A percentile compares a stretch with the other conserved stretches of the same genome.
These are phyloP conservation scores for Halcyon senegalensis DNA, from an alignment of 2,113 vertebrate genomes.

Conservation along the genomic window DNA sequence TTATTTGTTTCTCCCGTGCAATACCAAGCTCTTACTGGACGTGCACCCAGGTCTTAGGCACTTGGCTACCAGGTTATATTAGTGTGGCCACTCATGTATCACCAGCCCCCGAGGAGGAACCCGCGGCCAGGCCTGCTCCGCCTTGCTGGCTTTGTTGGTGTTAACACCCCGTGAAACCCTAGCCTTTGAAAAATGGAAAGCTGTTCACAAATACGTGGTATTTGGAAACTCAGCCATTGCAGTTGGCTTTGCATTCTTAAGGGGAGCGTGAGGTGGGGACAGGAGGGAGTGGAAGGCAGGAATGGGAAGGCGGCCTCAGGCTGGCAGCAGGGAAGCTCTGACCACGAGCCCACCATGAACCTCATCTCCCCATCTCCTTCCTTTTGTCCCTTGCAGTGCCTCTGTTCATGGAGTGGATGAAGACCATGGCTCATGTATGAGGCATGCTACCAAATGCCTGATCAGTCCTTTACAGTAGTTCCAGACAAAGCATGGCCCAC, in stretches of 20 bases:
- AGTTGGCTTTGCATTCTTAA: not conserved
- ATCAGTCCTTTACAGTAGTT: not conserved
- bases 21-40: not conserved
- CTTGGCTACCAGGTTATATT: not conserved
- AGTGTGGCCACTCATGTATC: not conserved
- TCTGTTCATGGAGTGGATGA: not conserved
- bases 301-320: not conserved
- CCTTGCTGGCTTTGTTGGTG: not conserved
- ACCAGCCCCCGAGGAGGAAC: not conserved
- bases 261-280: not conserved
- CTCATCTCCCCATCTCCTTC: not conserved
- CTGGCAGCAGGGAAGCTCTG: not conserved
- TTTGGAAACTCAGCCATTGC: not conserved
- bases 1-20: not conserved
- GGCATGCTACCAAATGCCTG: not conserved
- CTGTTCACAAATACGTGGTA: not conserved
- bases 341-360: not conserved
- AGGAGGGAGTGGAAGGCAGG: not conserved
- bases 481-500: not conserved
- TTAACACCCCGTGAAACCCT: not conserved
- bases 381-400: not conserved
- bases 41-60: not conserved
- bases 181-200: not conserved
- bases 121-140: not conserved
- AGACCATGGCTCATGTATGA: not conserved